Conservation (phyloP, 53 echinoderm and acorn worm genomes). For the Pentamera pediparva region DNA sequence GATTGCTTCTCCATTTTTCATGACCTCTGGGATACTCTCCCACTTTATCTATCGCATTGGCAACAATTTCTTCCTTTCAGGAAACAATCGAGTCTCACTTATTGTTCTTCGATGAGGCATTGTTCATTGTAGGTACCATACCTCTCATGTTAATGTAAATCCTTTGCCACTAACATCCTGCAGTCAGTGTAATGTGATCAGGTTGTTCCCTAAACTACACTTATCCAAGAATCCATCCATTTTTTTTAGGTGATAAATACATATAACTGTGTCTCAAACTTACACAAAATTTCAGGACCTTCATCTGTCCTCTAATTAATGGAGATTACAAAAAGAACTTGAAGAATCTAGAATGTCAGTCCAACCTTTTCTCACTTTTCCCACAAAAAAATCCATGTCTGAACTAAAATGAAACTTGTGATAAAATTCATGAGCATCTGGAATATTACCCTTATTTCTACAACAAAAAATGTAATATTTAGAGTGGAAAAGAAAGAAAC, state of each 20-base stretch:
- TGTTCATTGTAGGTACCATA: no score
- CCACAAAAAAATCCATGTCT: background rate
- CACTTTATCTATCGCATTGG: no score
- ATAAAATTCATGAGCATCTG: no score
- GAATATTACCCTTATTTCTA: no score
- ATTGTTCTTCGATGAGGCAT: no score
- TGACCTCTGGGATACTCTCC: no score
- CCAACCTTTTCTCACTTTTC: background rate
- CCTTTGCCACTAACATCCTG: background rate
- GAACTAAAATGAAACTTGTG: background rate
- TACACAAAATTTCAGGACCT: background rate
- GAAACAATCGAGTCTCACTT: no score
- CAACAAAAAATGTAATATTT: no score
- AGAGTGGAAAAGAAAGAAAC: no score
- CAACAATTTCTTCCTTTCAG: no score
- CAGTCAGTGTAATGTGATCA: background rate
- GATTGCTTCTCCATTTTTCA: no score
- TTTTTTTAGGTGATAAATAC: background rate
- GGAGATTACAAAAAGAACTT: background rate
- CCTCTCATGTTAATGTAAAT: background rate
- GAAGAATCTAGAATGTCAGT: background rate
- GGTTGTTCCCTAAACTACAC: background rate
- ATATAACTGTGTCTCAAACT: background rate
- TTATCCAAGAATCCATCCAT: background rate
- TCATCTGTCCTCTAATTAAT: background rate